Percentiles rank a stretch among this genome's conserved stretches.
These are phyloP conservation scores for Pseudachorutes palmiensis DNA, from an alignment of 1,140 invertebrate genomes.

Conservation along the genomic window DNA sequence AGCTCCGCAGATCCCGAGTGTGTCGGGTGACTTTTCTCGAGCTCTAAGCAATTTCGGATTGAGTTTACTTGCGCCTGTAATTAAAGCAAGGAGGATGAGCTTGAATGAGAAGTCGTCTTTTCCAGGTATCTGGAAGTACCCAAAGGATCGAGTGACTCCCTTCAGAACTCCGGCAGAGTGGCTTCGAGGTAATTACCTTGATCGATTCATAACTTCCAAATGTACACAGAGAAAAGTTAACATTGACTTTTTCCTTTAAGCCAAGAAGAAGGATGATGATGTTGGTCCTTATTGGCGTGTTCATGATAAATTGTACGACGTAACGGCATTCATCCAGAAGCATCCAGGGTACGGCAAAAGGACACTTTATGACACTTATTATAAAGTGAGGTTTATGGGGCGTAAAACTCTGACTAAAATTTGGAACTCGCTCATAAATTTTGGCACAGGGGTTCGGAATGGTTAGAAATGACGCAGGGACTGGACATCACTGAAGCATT, in stretches of 20 bases:
- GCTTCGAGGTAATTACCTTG: conserved; percentile 53
- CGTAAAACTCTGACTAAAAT: neutral
- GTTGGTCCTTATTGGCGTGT: conserved; percentile 69
- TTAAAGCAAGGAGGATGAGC: neutral
- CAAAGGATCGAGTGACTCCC: conserved; percentile 31
- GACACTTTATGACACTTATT: too few relatives aligned
- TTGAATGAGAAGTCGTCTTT: conserved; percentile 13
- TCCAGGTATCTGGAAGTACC: conserved; percentile 38
- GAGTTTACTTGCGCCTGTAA: neutral
- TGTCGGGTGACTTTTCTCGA: too few relatives aligned
- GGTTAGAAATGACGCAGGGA: conserved; percentile 38
- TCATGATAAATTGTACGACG: conserved; percentile 64
- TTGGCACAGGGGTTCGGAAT: conserved; percentile 34
- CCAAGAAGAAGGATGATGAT: conserved; percentile 50
- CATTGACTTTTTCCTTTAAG: conserved; percentile 14
- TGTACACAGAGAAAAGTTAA: too few relatives aligned
- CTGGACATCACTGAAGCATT: conserved; percentile 41
- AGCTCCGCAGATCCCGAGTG: too few relatives aligned
- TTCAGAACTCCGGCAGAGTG: conserved; percentile 42
- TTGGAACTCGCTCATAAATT: neutral
- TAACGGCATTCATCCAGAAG: conserved; percentile 54
- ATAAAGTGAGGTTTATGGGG: too few relatives aligned
- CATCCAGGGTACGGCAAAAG: conserved; percentile 70
- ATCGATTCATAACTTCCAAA: too few relatives aligned
- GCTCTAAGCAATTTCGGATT: too few relatives aligned